Evolutionary conservation across 2,888 invertebrate genomes (phyloP).

Genomic region (Acrobasis consociella): DNA sequence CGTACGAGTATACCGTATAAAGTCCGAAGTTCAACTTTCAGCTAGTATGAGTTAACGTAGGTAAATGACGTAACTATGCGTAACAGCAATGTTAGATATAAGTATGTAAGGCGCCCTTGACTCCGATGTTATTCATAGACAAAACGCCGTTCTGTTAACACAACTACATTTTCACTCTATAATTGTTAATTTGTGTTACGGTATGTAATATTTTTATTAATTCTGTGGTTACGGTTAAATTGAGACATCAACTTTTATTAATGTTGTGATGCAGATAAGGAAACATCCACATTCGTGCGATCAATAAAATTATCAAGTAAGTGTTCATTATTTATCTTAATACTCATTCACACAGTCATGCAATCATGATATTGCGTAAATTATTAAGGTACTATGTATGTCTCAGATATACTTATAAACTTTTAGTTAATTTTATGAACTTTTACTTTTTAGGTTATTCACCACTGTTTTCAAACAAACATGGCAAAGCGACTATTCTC

Average conservation of each 20-base stretch:
- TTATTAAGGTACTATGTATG: not conserved
- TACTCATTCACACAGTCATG: not conserved
- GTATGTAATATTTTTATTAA: too few relatives aligned
- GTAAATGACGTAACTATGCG: slow-evolving; percentile 15
- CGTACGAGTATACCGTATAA: not conserved
- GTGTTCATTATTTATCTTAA: not conserved
- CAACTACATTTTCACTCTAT: not conserved
- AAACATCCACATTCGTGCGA: not conserved
- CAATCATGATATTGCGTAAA: not conserved
- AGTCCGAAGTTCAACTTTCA: slow-evolving; percentile 12
- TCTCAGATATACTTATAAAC: not conserved
- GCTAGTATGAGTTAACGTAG: not conserved
- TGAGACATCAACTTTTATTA: not conserved
- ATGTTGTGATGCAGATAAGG: not conserved
- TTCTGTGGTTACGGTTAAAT: too few relatives aligned
- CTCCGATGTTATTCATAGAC: slow-evolving; percentile 14
- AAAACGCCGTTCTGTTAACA: slow-evolving; percentile 4
- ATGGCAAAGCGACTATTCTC: slow-evolving; percentile 54
- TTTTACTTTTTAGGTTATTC: slow-evolving; percentile 10
- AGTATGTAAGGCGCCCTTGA: slow-evolving; percentile 18
- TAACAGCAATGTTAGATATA: not conserved
- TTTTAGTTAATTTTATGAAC: not conserved
- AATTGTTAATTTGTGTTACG: not conserved
- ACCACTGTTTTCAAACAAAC: slow-evolving; percentile 22
- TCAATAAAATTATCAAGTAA: slow-evolving; percentile 8